Conservation (phyloP, 2,113 vertebrate genomes). For the Heteronetta atricapilla region DNA sequence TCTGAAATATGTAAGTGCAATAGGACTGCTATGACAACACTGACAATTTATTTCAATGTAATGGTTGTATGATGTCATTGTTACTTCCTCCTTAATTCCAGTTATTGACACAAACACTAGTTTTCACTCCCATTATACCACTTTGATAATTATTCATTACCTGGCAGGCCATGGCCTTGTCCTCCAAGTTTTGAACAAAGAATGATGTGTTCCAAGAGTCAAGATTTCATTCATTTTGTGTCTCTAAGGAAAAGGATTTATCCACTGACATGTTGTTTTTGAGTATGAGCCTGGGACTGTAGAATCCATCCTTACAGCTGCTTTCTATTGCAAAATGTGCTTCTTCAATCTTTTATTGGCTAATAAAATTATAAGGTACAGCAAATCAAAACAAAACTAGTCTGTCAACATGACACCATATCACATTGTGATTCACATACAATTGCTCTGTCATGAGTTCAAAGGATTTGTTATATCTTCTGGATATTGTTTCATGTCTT, state of each 20-base stretch:
- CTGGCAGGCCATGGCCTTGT: background rate
- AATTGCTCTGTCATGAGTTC: background rate
- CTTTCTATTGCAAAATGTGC: background rate
- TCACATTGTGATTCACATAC: conserved; percentile 1
- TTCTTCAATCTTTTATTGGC: background rate
- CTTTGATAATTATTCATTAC: background rate
- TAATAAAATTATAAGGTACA: background rate
- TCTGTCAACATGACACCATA: conserved; percentile 1
- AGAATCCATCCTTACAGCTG: background rate
- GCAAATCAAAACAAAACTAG: conserved; percentile 27
- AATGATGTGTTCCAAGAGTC: background rate
- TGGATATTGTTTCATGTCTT: background rate
- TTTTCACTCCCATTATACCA: background rate
- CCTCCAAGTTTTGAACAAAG: background rate
- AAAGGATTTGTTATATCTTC: background rate
- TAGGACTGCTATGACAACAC: background rate
- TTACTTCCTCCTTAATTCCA: background rate
- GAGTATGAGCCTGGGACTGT: background rate
- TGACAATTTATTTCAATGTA: background rate
- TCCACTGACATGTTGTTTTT: background rate
- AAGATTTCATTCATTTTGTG: background rate
- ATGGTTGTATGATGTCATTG: background rate
- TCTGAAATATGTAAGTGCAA: fast-evolving
- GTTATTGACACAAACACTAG: fast-evolving
- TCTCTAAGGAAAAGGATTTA: background rate